Conservation (phyloP, 2,113 vertebrate species). For the Phyllopteryx taeniolatus region DNA sequence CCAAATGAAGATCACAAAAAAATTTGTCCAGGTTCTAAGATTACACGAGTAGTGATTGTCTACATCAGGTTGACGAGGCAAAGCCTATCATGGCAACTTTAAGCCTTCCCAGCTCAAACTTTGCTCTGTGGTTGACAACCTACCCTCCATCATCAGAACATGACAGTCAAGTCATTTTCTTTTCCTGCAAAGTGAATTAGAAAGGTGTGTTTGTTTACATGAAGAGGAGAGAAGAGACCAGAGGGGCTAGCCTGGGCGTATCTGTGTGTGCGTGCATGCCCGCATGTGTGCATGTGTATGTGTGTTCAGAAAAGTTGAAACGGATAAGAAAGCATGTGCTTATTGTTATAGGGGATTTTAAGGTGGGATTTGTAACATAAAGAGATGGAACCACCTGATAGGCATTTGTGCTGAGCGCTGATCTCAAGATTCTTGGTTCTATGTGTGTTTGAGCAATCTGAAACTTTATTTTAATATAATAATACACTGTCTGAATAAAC, state of each 20-base stretch:
- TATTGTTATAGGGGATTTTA: slow-evolving; percentile 4
- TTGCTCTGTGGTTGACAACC: slow-evolving; percentile 29
- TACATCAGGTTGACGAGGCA: slow-evolving; percentile 21
- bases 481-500: slow-evolving; percentile 5
- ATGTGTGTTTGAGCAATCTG: not conserved
- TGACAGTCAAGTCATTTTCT: slow-evolving; percentile 26
- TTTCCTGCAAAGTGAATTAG: slow-evolving; percentile 25
- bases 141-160: slow-evolving; percentile 24
- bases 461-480: not conserved
- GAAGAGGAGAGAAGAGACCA: not conserved
- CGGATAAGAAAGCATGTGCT: not conserved
- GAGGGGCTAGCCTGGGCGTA: not conserved
- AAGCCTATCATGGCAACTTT: slow-evolving; percentile 39
- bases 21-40: slow-evolving; percentile 16
- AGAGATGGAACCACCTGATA: not conserved
- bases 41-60: slow-evolving; percentile 30
- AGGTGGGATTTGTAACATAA: not conserved
- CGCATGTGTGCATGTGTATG: not conserved
- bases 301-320: slow-evolving; percentile 16
- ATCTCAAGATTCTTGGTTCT: not conserved
- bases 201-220: slow-evolving; percentile 15
- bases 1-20: slow-evolving; percentile 12
- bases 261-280: not conserved
- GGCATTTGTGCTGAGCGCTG: not conserved
- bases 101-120: slow-evolving; percentile 25